Conservation (phyloP, 2,113 vertebrate genomes). For the Alligator mississippiensis region DNA sequence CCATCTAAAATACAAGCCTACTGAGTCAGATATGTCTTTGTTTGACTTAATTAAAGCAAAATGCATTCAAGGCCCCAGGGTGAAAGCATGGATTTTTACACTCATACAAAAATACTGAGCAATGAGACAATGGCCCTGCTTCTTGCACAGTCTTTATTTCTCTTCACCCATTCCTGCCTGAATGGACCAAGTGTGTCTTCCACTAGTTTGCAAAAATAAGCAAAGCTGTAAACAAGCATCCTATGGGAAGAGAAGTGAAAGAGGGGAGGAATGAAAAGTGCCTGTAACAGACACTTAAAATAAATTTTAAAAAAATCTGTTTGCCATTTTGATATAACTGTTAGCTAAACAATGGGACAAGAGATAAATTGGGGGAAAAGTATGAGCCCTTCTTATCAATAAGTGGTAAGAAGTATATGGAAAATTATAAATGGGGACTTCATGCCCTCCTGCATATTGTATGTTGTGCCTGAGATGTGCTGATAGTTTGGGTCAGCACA, state of each 20-base stretch:
- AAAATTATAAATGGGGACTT: neutral
- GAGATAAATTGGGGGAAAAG: neutral
- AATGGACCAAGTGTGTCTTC: neutral
- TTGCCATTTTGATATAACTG: neutral
- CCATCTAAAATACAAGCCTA: conserved; percentile 61
- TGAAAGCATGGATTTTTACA: conserved; percentile 44
- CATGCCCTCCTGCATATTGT: neutral
- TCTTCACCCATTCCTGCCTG: conserved; percentile 19
- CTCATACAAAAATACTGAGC: conserved; percentile 4
- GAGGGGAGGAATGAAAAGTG: neutral
- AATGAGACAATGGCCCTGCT: neutral
- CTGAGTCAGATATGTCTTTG: conserved; percentile 49
- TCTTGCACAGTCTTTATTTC: neutral
- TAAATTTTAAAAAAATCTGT: neutral
- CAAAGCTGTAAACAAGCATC: neutral
- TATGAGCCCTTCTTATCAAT: neutral
- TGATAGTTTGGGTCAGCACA: neutral
- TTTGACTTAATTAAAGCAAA: conserved; percentile 74
- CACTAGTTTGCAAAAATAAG: conserved; percentile 4
- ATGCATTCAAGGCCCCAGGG: conserved; percentile 33
- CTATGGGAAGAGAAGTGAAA: neutral
- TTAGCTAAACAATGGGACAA: neutral
- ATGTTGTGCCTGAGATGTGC: neutral
- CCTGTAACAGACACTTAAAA: neutral
- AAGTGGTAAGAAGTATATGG: neutral